A percentile compares a stretch with the other conserved stretches of the same genome.
Evolutionary conservation across 2,797 vertebrate genomes (phyloP).

Genomic region (Pseudocheirus occidentalis): DNA sequence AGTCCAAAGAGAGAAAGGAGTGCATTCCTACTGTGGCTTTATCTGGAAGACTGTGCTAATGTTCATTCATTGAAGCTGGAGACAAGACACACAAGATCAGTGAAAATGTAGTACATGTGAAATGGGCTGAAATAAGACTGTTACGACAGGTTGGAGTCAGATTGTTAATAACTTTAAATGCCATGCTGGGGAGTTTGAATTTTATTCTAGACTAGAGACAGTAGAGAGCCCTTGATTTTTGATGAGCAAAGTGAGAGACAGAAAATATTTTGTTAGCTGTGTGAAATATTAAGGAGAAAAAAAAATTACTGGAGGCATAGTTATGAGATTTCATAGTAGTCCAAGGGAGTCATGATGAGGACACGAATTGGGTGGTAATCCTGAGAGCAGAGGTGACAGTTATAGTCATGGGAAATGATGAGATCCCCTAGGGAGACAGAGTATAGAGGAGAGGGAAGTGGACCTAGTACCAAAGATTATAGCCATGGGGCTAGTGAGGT

Average conservation of each 20-base stretch:
- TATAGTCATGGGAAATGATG: background rate
- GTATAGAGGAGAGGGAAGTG: background rate
- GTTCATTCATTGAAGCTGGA: background rate
- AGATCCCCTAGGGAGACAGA: background rate
- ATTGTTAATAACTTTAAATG: background rate
- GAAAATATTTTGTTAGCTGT: background rate
- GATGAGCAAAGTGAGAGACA: background rate
- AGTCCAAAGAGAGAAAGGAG: background rate
- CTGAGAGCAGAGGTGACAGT: background rate
- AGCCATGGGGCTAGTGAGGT: background rate
- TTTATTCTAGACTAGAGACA: background rate
- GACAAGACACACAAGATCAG: background rate
- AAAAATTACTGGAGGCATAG: background rate
- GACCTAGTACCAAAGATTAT: background rate
- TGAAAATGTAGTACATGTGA: background rate
- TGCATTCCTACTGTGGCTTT: background rate
- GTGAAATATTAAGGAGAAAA: background rate
- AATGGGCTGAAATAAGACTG: background rate
- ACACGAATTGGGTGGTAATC: too few species aligned
- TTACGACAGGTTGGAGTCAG: background rate
- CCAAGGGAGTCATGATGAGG: background rate
- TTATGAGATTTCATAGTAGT: background rate
- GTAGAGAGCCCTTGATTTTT: background rate
- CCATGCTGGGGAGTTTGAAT: background rate
- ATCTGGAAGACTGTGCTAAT: background rate